Evolutionary conservation across 2,113 vertebrate genomes (phyloP).

Genomic region (Puntigrus tetrazona): DNA sequence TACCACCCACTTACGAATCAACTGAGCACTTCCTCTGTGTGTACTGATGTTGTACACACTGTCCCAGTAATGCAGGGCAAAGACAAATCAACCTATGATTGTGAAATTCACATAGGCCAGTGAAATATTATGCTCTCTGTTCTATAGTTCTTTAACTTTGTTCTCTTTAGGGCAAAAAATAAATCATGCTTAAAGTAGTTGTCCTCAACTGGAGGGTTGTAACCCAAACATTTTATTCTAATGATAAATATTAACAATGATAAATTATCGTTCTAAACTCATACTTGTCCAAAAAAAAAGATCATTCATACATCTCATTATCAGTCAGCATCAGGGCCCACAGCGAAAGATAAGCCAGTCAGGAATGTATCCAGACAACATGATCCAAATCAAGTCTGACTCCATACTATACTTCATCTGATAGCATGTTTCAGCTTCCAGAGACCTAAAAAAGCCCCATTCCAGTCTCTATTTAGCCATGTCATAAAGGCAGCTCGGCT

Average conservation of each 20-base stretch:
- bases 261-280: neutral
- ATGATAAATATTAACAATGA: neutral
- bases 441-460: slow-evolving; percentile 30
- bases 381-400: slow-evolving; percentile 26
- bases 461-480: slow-evolving; percentile 50
- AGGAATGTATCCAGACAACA: slow-evolving; percentile 44
- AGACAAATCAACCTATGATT: neutral
- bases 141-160: neutral
- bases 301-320: neutral
- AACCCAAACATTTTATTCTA: neutral
- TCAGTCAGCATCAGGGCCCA: neutral
- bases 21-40: slow-evolving; percentile 78
- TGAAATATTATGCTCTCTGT: neutral
- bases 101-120: neutral
- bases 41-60: slow-evolving; percentile 50
- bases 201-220: neutral
- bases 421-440: slow-evolving; percentile 41
- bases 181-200: neutral
- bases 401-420: slow-evolving; percentile 25
- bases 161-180: neutral
- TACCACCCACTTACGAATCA: slow-evolving; percentile 85
- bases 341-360: slow-evolving; percentile 23
- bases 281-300: neutral
- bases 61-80: slow-evolving; percentile 40
- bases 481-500: slow-evolving; percentile 44